Conservation (phyloP, 2,888 invertebrate genomes). For the Camponotus fellah region DNA sequence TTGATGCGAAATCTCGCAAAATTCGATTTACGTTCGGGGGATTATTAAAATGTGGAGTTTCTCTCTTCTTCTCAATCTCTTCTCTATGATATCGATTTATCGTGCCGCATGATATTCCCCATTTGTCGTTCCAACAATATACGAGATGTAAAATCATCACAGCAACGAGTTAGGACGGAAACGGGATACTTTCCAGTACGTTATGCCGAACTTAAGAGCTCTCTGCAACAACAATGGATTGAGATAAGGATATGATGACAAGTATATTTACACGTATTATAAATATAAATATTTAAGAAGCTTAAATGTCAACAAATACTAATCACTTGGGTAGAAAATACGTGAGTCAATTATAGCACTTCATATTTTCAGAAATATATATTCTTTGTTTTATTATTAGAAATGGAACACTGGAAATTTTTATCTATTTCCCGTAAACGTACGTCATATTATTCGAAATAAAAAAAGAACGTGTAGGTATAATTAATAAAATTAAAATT, state of each 20-base stretch:
- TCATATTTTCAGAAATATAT: conserved; percentile 11
- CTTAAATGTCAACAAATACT: conserved; percentile 5
- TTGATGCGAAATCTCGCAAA: conserved; percentile 18
- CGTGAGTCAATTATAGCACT: conserved; percentile 1
- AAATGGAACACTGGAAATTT: not conserved
- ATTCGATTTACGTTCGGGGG: not conserved
- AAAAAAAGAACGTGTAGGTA: not conserved
- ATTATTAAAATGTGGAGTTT: not conserved
- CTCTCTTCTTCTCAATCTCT: conserved; percentile 2
- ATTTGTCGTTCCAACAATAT: conserved; percentile 43
- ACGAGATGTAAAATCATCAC: conserved; percentile 79
- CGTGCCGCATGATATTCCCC: conserved; percentile 23
- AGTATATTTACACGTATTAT: not conserved
- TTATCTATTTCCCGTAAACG: not conserved
- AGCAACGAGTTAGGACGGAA: conserved; percentile 83
- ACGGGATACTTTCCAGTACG: conserved; percentile 69
- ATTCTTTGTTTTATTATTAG: not conserved
- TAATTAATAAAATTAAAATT: conserved; percentile 28
- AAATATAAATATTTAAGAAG: not conserved
- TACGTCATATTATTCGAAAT: not conserved
- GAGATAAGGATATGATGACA: not conserved
- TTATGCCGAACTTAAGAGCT: conserved; percentile 86
- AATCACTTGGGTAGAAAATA: not conserved
- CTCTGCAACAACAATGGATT: conserved; percentile 80
- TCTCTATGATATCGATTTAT: conserved; percentile 18